These are phyloP conservation scores for Microcebus ravelobensis DNA, from an alignment of 2,113 vertebrate species.

Conservation along the genomic window DNA sequence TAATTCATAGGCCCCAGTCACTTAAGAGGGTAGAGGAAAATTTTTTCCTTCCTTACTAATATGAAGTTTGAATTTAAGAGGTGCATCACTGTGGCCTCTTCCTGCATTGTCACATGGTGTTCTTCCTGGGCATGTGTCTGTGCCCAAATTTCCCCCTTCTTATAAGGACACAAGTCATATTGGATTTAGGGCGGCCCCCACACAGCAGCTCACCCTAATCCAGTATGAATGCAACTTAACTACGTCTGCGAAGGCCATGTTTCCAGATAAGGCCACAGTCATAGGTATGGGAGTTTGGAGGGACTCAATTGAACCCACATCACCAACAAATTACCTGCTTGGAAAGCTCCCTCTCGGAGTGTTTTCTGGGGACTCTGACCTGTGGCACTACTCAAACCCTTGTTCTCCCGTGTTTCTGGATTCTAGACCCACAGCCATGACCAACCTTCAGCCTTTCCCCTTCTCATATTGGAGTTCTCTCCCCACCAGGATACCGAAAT, in stretches of 20 bases:
- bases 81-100: background rate
- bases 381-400: background rate
- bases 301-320: background rate
- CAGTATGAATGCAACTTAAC: background rate
- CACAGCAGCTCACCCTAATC: background rate
- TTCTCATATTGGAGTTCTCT: background rate
- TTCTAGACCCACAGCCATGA: background rate
- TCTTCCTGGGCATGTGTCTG: background rate
- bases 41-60: background rate
- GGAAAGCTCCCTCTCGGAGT: background rate
- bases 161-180: background rate
- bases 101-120: fast-evolving
- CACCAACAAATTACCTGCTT: background rate
- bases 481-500: background rate
- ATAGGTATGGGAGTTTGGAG: background rate
- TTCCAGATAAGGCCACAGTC: background rate
- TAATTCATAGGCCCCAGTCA: background rate
- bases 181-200: background rate
- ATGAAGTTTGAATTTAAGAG: background rate
- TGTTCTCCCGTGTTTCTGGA: background rate
- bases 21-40: background rate
- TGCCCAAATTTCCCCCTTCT: background rate
- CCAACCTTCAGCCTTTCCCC: background rate
- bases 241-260: background rate
- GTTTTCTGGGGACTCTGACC: background rate